Base-by-base conservation (phyloP, 2,888 invertebrate genomes). In the Rhimphoctona megacephalus region DNA sequence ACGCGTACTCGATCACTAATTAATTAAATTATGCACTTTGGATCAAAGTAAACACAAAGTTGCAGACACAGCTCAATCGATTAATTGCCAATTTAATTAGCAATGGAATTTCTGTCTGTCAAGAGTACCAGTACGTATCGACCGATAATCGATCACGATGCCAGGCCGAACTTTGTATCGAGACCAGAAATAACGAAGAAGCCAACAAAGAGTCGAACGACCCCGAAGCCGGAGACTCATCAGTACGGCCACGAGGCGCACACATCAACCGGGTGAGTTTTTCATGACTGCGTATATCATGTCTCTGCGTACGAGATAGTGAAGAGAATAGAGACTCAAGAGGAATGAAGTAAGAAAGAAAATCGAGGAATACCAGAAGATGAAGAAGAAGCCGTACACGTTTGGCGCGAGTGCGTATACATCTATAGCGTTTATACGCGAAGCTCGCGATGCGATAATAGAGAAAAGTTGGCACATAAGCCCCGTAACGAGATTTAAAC, bases 91-190 rank as follows among this genome's bases (percentile, higher is more conserved):
- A 67, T 73, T 64, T 73, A 66, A 79, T 85, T 49, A 36, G 9
- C 22, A 39, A 70, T 36, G 54, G 17, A 78, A 82, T 74, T 67
- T 81, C 25, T 81, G 39, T 46, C 66, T 36, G 46, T 78, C 14
- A 81, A 85, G 87, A 85, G 57, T 17, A 83, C 85, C 66, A 83
- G 86, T 67, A 93, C 93, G 2, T 87, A 90, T 43, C 89, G 91
- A 22, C 93, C 93, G 54, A 57, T 80, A 33, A 90, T 88, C 83
- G 88, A 84, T 52, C 83, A 86, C 66, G 89, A 92, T 49, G 89
- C 89, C 4, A 89, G 91, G 83, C 94, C 92, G 33, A 92, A 92
- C 88, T 92, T 92, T 69, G 88, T 93, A 61, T 92, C 92, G 43
- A 91, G 92, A 72, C 92, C 92, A 6, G 90, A 90, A 70, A 85